These are phyloP conservation scores for Autographa pulchrina DNA, from an alignment of 2,888 invertebrate species.

Conservation along the genomic window DNA sequence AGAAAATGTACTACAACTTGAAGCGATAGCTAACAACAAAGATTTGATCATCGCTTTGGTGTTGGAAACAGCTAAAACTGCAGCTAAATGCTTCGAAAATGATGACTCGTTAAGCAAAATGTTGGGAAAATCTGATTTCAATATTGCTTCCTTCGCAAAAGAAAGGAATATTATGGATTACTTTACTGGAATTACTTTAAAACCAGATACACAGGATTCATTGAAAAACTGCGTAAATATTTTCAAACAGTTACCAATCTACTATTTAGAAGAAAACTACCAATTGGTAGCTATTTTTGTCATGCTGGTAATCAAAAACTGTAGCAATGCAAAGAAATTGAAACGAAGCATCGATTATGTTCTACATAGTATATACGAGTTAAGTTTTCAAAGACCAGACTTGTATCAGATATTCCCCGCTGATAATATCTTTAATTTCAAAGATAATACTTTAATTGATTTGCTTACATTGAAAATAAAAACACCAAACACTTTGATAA, in stretches of 20 bases:
- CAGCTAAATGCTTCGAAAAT: slow-evolving; percentile 75
- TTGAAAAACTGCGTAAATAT: slow-evolving; percentile 72
- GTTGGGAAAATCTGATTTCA: slow-evolving; percentile 73
- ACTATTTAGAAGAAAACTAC: slow-evolving; percentile 80
- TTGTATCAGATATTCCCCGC: slow-evolving; percentile 81
- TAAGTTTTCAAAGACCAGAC: slow-evolving; percentile 81
- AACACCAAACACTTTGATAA: slow-evolving; percentile 72
- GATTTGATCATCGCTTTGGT: slow-evolving; percentile 72
- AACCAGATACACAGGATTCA: slow-evolving; percentile 63
- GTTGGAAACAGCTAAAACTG: slow-evolving; percentile 74
- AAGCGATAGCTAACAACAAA: slow-evolving; percentile 72
- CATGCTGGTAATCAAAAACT: slow-evolving; percentile 77
- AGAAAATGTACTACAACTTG: slow-evolving; percentile 66
- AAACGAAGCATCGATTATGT: slow-evolving; percentile 72
- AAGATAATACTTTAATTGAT: slow-evolving; percentile 72
- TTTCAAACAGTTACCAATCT: slow-evolving; percentile 74
- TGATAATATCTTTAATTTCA: slow-evolving; percentile 76
- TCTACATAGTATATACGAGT: slow-evolving; percentile 78
- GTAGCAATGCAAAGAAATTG: slow-evolving; percentile 75
- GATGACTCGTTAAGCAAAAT: slow-evolving; percentile 73
- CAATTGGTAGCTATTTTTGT: slow-evolving; percentile 80
- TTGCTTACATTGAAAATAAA: slow-evolving; percentile 79
- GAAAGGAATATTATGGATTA: slow-evolving; percentile 67
- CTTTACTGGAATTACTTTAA: slow-evolving; percentile 65
- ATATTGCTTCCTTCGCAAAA: slow-evolving; percentile 70